A percentile compares a stretch with the other conserved stretches of the same genome.
Conservation (phyloP, 2,888 invertebrate species). For the Diplolepis rosae region DNA sequence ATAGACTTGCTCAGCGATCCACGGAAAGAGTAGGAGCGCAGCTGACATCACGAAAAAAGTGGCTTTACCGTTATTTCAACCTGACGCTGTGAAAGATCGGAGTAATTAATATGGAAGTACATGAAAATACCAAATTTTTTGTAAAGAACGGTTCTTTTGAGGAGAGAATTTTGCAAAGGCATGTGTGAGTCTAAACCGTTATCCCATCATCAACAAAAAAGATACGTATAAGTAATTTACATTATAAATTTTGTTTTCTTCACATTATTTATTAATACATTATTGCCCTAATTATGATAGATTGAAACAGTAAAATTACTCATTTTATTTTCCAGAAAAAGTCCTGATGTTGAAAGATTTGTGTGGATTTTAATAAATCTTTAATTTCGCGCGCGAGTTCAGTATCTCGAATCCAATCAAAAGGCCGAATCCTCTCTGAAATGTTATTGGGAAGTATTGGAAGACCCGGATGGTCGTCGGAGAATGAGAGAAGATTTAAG, state of each 20-base stretch:
- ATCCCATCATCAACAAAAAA: not conserved
- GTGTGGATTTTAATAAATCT: conserved; percentile 20
- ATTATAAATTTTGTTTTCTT: too few relatives aligned
- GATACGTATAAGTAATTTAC: too few relatives aligned
- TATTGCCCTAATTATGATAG: too few relatives aligned
- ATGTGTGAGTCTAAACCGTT: not conserved
- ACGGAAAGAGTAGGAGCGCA: conserved; percentile 24
- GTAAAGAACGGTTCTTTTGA: conserved; percentile 13
- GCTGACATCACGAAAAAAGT: conserved; percentile 28
- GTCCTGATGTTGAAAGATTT: not conserved
- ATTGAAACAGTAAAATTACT: too few relatives aligned
- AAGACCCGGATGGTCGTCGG: conserved; percentile 39
- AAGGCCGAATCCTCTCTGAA: conserved; percentile 20
- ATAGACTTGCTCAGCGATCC: conserved; percentile 22
- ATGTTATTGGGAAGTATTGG: conserved; percentile 41
- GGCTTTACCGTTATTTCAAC: conserved; percentile 25
- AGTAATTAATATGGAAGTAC: conserved; percentile 23
- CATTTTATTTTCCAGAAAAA: too few relatives aligned
- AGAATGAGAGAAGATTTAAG: conserved; percentile 48
- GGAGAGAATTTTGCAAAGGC: not conserved
- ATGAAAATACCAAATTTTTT: conserved; percentile 11
- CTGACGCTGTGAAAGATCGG: conserved; percentile 27
- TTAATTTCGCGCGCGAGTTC: conserved; percentile 20
- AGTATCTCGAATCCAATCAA: conserved; percentile 29
- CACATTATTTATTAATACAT: too few relatives aligned